These are phyloP conservation scores for Bursaphelenchus mucronatus DNA, from an alignment of 1,140 invertebrate genomes.

Conservation along the genomic window DNA sequence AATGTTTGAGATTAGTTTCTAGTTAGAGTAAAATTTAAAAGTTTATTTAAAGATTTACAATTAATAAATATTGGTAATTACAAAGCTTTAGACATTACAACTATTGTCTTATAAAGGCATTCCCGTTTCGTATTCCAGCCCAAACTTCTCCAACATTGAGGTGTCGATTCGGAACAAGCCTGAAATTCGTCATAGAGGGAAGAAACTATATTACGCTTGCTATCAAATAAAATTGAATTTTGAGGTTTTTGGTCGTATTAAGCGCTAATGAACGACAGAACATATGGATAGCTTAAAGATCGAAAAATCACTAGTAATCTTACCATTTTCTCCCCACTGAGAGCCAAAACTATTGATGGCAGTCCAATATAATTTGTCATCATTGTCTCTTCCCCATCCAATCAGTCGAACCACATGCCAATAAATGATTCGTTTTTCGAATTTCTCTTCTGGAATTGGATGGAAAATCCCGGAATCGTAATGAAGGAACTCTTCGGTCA, in stretches of 20 bases:
- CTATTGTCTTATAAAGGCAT: slow-evolving; percentile 10
- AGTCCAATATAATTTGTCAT: slow-evolving; percentile 55
- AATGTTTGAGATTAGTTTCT: too few relatives aligned
- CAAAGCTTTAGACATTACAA: too few relatives aligned
- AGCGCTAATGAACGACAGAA: not conserved
- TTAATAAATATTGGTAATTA: too few relatives aligned
- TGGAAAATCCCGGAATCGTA: slow-evolving; percentile 56
- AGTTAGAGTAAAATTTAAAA: too few relatives aligned
- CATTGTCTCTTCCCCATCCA: slow-evolving; percentile 54
- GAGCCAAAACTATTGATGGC: slow-evolving; percentile 55
- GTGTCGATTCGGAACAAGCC: slow-evolving; percentile 58
- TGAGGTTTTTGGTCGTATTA: not conserved
- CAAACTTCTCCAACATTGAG: slow-evolving; percentile 51
- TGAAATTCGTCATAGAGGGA: slow-evolving; percentile 20
- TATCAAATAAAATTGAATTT: slow-evolving; percentile 3
- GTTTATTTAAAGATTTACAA: too few relatives aligned
- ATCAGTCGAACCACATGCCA: slow-evolving; percentile 60
- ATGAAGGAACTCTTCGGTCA: slow-evolving; percentile 60
- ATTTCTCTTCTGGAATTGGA: slow-evolving; percentile 49
- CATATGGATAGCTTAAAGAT: not conserved
- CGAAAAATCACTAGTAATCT: not conserved
- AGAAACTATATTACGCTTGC: too few relatives aligned
- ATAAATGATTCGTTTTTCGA: slow-evolving; percentile 55
- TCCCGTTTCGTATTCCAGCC: slow-evolving; percentile 55
- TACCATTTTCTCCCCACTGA: slow-evolving; percentile 60